These are phyloP conservation scores for Rhombomys opimus DNA, from an alignment of 2,113 vertebrate genomes.

Conservation along the genomic window DNA sequence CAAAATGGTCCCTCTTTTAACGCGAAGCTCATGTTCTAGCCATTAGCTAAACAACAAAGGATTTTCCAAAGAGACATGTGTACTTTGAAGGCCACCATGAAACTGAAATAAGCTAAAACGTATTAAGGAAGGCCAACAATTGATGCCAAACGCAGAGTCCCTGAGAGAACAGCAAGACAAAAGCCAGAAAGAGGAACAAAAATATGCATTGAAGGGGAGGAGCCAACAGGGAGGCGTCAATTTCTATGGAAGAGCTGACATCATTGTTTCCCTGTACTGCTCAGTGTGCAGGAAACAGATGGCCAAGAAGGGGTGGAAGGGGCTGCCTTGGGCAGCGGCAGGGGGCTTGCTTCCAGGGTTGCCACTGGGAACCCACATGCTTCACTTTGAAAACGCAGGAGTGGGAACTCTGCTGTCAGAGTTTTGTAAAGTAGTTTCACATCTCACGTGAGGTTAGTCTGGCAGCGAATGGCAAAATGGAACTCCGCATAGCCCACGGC, in stretches of 20 bases:
- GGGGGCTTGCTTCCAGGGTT: slow-evolving; percentile 53
- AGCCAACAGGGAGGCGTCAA: slow-evolving; percentile 75
- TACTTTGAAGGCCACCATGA: slow-evolving; percentile 61
- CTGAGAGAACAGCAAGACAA: slow-evolving; percentile 73
- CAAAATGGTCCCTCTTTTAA: slow-evolving; percentile 64
- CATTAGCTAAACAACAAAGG: slow-evolving; percentile 72
- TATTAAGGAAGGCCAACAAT: slow-evolving; percentile 69
- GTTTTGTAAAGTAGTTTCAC: slow-evolving; percentile 55
- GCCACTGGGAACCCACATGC: slow-evolving; percentile 54
- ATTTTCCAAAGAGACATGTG: slow-evolving; percentile 59
- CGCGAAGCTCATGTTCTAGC: slow-evolving; percentile 48
- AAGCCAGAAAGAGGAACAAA: slow-evolving; percentile 80
- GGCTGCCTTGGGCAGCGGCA: slow-evolving; percentile 54
- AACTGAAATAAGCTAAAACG: slow-evolving; percentile 68
- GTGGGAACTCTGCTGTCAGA: slow-evolving; percentile 43
- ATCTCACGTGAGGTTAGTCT: slow-evolving; percentile 57
- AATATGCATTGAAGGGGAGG: slow-evolving; percentile 80
- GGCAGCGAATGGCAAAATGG: background rate
- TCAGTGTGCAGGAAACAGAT: slow-evolving; percentile 88
- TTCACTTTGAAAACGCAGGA: slow-evolving; percentile 61
- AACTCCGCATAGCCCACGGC: background rate
- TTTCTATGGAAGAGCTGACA: slow-evolving; percentile 87
- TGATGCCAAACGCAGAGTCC: slow-evolving; percentile 51
- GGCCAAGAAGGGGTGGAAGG: slow-evolving; percentile 84
- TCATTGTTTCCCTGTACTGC: slow-evolving; percentile 86